These are phyloP conservation scores for Coecobrya sp. DNA, from an alignment of 2,888 invertebrate genomes.

Conservation along the genomic window DNA sequence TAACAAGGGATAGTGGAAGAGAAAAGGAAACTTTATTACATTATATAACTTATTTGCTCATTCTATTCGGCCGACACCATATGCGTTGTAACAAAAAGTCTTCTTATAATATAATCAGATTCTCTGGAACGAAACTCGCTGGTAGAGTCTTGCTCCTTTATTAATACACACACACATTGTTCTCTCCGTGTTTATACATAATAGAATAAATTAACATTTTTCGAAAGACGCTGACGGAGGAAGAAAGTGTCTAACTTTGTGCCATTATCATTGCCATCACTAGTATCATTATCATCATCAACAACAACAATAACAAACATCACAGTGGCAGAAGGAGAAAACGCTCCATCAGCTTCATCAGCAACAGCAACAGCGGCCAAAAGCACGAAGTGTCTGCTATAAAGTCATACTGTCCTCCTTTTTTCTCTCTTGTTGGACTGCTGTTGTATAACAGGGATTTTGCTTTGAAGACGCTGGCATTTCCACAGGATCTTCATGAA, in stretches of 20 bases:
- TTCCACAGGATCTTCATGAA: not conserved
- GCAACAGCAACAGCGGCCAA: constrained; percentile 46
- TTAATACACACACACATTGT: constrained; percentile 9
- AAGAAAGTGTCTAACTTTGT: constrained; percentile 54
- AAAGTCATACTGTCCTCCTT: constrained; percentile 69
- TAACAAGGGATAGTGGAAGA: not conserved
- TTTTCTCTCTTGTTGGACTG: constrained; percentile 61
- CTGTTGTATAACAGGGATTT: not conserved
- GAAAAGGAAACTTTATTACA: not conserved
- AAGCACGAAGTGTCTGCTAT: constrained; percentile 58
- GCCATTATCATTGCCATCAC: constrained; percentile 71
- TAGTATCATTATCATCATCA: constrained; percentile 42
- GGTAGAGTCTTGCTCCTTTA: constrained; percentile 57
- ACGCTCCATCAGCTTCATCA: constrained; percentile 37
- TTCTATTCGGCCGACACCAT: constrained; percentile 68
- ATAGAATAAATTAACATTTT: constrained; percentile 49
- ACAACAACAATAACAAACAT: constrained; percentile 15
- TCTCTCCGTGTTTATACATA: constrained; percentile 22
- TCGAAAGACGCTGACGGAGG: constrained; percentile 20
- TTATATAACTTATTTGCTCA: constrained; percentile 71
- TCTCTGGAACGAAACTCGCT: constrained; percentile 63
- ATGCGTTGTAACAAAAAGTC: constrained; percentile 43
- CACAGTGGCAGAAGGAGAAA: not conserved
- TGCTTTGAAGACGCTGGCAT: constrained; percentile 12
- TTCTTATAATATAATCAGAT: not conserved